These are phyloP conservation scores for Cherax destructor DNA, from an alignment of 1,140 invertebrate genomes.

Conservation along the genomic window DNA sequence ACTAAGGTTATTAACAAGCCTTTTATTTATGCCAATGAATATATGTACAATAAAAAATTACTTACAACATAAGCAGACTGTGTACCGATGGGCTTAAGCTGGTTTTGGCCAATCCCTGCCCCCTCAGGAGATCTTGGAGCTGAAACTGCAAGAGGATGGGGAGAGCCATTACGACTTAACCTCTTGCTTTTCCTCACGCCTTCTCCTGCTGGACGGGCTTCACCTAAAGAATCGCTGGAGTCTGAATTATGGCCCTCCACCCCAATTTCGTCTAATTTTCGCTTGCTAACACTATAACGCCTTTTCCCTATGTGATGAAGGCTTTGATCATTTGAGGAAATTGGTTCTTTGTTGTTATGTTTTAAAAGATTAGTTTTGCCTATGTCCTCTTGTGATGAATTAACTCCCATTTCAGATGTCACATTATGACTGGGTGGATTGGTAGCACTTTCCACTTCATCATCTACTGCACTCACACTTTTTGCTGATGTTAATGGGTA, in stretches of 20 bases:
- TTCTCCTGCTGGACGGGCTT: conserved; percentile 40
- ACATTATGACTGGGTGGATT: neutral
- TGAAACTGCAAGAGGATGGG: conserved; percentile 43
- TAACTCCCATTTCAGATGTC: neutral
- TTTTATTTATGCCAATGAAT: neutral
- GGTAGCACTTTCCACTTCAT: neutral
- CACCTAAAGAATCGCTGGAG: conserved; percentile 57
- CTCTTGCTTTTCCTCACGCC: conserved; percentile 66
- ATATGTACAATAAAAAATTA: neutral
- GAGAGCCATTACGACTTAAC: conserved; percentile 50
- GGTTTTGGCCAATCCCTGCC: conserved; percentile 13
- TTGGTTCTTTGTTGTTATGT: neutral
- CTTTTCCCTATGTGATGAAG: neutral
- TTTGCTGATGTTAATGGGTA: neutral
- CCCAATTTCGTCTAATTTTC: conserved; percentile 40
- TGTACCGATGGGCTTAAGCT: conserved; percentile 45
- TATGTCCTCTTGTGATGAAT: neutral
- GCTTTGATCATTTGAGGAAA: neutral
- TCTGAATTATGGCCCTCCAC: conserved; percentile 56
- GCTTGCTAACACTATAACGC: conserved; percentile 52
- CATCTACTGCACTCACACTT: neutral
- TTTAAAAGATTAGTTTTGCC: neutral
- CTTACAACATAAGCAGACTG: conserved; percentile 59
- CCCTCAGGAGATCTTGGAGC: conserved; percentile 53
- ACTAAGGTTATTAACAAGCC: neutral